Conservation (phyloP, 2,888 invertebrate genomes). For the Papilio protenor region DNA sequence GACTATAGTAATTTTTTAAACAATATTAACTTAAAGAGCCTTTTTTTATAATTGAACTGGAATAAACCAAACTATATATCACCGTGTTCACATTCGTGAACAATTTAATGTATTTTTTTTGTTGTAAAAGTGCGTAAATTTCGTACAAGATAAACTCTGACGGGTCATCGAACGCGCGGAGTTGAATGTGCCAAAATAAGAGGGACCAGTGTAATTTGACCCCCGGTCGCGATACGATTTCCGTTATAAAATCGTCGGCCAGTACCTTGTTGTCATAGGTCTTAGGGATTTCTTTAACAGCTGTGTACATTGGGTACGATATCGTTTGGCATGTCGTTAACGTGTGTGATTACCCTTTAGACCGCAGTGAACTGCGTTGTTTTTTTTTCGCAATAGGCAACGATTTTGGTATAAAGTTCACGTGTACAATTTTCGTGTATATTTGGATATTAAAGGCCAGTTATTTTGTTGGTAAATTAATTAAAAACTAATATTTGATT, state of each 20-base stretch:
- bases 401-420: not conserved
- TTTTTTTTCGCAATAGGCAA: not conserved
- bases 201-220: slow-evolving; percentile 45
- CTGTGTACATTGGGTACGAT: slow-evolving; percentile 37
- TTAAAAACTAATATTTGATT: too few species aligned
- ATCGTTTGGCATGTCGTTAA: slow-evolving; percentile 19
- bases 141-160: slow-evolving; percentile 42
- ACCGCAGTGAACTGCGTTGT: too few species aligned
- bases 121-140: slow-evolving; percentile 35
- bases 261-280: slow-evolving; percentile 52
- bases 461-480: too few species aligned
- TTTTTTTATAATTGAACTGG: not conserved
- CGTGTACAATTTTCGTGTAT: not conserved
- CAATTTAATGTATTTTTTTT: slow-evolving; percentile 33
- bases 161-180: slow-evolving; percentile 42
- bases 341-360: slow-evolving; percentile 3
- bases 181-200: slow-evolving; percentile 51
- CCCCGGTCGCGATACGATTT: slow-evolving; percentile 45
- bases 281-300: slow-evolving; percentile 44
- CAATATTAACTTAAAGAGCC: not conserved
- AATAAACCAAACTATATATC: not conserved
- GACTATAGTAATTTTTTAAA: not conserved
- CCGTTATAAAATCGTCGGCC: slow-evolving; percentile 47
- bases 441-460: not conserved
- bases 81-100: slow-evolving; percentile 12